phyloP scores from a whole-genome alignment of 2,888 invertebrate species.

The Acrobasis consociella region DNA sequence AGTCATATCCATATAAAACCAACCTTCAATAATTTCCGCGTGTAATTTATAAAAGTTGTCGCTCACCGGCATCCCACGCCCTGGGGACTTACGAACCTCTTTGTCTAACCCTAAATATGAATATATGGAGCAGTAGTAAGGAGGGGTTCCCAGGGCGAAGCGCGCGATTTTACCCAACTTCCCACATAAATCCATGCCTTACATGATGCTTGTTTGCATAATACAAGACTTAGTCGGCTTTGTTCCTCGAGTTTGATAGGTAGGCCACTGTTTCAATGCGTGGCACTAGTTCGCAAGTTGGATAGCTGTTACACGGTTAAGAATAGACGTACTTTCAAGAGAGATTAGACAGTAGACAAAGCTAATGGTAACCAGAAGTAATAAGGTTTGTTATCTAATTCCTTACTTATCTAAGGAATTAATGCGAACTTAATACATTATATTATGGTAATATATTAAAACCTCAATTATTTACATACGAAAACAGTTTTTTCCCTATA shows the following conservation, averaged over 20 bases:
- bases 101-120: slow-evolving; percentile 68
- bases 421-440: no score
- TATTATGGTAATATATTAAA: no score
- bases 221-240: slow-evolving; percentile 79
- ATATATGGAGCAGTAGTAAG: slow-evolving; percentile 70
- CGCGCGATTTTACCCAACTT: slow-evolving; percentile 75
- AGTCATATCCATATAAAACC: neutral
- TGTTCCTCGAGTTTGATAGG: slow-evolving; percentile 75
- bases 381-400: neutral
- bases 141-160: slow-evolving; percentile 58
- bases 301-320: slow-evolving; percentile 11
- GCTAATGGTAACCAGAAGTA: neutral
- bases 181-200: slow-evolving; percentile 80
- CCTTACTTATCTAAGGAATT: no score
- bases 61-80: slow-evolving; percentile 26
- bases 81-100: slow-evolving; percentile 29
- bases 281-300: slow-evolving; percentile 17
- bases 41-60: slow-evolving; percentile 31
- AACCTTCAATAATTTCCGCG: slow-evolving; percentile 21
- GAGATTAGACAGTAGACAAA: neutral
- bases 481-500: no score
- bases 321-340: neutral
- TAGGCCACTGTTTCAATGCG: slow-evolving; percentile 39
- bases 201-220: slow-evolving; percentile 82
- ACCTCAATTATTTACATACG: no score